A percentile compares a stretch with the other conserved stretches of the same genome.
Conservation (phyloP, 2,888 invertebrate species). For the Pilophorus perplexus region DNA sequence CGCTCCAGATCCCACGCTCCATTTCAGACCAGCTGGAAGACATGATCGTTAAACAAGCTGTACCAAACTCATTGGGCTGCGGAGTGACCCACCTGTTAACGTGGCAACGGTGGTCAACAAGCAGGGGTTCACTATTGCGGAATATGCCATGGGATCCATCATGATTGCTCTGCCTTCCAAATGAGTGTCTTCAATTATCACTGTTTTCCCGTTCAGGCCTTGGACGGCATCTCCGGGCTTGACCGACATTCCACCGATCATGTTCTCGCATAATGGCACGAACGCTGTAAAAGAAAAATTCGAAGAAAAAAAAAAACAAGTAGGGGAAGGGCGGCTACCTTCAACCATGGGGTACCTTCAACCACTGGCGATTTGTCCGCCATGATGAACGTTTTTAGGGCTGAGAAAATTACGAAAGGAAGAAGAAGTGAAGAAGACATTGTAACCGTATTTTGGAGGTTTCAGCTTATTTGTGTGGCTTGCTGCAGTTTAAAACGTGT, state of each 20-base stretch:
- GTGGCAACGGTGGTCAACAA: constrained; percentile 40
- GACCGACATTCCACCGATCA: constrained; percentile 42
- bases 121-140: constrained; percentile 38
- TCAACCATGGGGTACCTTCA: too few species aligned
- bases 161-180: constrained; percentile 43
- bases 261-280: constrained; percentile 42
- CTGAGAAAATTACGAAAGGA: too few species aligned
- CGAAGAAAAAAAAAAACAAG: too few species aligned
- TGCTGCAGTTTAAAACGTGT: too few species aligned
- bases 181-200: constrained; percentile 44
- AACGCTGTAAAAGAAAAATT: constrained; percentile 33
- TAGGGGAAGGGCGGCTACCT: too few species aligned
- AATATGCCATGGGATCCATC: constrained; percentile 42
- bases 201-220: constrained; percentile 42
- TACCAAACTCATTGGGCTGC: background rate
- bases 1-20: constrained; percentile 39
- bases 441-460: too few species aligned
- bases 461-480: too few species aligned
- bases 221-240: constrained; percentile 44
- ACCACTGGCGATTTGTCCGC: too few species aligned
- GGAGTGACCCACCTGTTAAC: constrained; percentile 32
- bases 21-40: constrained; percentile 39
- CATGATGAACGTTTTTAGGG: too few species aligned
- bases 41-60: background rate
- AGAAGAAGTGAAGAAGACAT: too few species aligned